These are phyloP conservation scores for Propithecus deckenii DNA, from an alignment of 2,797 vertebrate genomes.

Conservation along the genomic window DNA sequence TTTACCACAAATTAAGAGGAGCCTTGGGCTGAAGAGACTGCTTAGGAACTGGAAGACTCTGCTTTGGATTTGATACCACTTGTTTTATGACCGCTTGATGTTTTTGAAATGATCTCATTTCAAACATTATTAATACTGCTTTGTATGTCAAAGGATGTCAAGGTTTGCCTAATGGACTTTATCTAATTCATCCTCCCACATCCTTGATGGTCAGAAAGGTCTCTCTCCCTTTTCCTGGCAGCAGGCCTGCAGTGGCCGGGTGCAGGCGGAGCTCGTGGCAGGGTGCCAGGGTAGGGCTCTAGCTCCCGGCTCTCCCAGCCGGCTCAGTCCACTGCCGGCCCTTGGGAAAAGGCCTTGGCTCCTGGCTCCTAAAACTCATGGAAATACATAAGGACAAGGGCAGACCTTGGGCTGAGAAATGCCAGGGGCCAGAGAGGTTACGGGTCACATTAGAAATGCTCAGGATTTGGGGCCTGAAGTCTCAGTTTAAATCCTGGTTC, in stretches of 20 bases:
- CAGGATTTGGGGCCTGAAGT: background rate
- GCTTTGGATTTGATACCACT: slow-evolving; percentile 6
- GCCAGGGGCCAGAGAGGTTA: background rate
- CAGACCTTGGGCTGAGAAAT: background rate
- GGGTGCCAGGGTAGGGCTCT: background rate
- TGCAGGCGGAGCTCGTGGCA: background rate
- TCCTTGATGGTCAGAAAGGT: background rate
- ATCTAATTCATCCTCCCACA: slow-evolving; percentile 39
- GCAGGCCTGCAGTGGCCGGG: background rate
- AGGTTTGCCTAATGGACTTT: slow-evolving; percentile 13
- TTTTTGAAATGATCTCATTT: slow-evolving; percentile 65
- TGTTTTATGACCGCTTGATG: slow-evolving; percentile 41
- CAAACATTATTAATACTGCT: slow-evolving; percentile 48
- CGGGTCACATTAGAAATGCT: background rate
- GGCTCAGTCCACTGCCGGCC: background rate
- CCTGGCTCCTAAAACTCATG: background rate
- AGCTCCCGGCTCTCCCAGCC: background rate
- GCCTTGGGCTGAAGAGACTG: slow-evolving; percentile 18
- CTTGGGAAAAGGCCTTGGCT: background rate
- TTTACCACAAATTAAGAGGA: slow-evolving; percentile 64
- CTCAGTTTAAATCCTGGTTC: background rate
- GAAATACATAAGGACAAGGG: background rate
- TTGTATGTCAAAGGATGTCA: slow-evolving; percentile 59
- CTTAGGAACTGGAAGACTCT: background rate
- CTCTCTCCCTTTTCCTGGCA: background rate